Base-by-base conservation (phyloP, 2,797 vertebrate species). In the Streptopelia turtur region DNA sequence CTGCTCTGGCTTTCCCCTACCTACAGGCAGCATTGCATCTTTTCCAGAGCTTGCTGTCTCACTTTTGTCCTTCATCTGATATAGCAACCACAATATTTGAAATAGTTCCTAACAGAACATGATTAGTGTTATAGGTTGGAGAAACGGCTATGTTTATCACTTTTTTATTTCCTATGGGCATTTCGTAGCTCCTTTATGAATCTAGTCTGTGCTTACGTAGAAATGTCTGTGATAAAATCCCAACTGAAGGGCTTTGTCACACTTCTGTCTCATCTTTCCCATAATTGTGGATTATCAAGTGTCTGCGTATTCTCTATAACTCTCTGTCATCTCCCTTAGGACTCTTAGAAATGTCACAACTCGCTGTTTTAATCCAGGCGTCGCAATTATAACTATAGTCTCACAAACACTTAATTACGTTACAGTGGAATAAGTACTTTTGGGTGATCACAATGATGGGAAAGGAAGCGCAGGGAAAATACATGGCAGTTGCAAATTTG, bases 391-490 rank as follows among this genome's bases (percentile, higher is more conserved):
- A 92, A 65, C 45, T 82, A 14, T 41, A 76, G 52, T 78, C 78
- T 84, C 81, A 83, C 57, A 60, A 91, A 76, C 31, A 14, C 39
- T 39, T 39, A 59, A 81, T 89, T 87, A 90, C 68, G 10, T 85
- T 89, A 15, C 17, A 37, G 69, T 83, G 74, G 55, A 87, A 63
- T 77, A 91, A 94, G 78, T 68, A 30, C 59, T 96, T 92, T 39
- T 31, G 53, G 21, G n/a, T 75, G 50, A 91, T 92, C 88, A 81
- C 82, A 94, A 61, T 81, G 79, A 59, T 92, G 89, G 94, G 90
- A 95, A 93, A 95, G 78, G 88, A 96, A 90, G 63, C 63, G 31
- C n/a, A 68, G 45, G 57, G 53, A 85, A 92, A 87, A 85, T 76
- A 71, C 47, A 65, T 65, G 33, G n/a, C 65, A n/a, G 27, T 52